Base-by-base conservation (phyloP, 1,140 invertebrate genomes). In the Eufriesea mexicana region DNA sequence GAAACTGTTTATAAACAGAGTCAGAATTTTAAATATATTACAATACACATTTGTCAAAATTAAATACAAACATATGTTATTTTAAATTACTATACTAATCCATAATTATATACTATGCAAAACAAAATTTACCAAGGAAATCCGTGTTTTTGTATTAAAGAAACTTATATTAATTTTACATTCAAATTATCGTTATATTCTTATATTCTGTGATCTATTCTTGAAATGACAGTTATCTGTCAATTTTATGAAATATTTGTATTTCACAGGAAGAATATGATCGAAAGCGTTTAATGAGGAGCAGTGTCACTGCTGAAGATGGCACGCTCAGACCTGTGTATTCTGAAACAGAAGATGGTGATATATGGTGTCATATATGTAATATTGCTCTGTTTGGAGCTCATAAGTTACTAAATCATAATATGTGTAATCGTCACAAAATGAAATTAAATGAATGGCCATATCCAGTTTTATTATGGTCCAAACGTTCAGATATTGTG, bases 331-430 rank as follows among this genome's bases (percentile, higher is more conserved):
- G 93, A 87, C 94, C 93, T 12, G 92, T 94, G 42, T 94, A 94
- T 75, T 94, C 94, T 8, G 91, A 92, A 57, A 94, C 93, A 0
- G 94, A 93, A 73, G 93, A 94, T 78, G 92, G 92, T 62, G 94
- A 94, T 82, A 93, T 94, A 81, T 94, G 94, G 94, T 94, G 94
- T 89, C 94, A 94, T 82, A 94, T 94, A 72, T 94, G 94, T 89
- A 94, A 94, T 59, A 91, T 94, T 47, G 91, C 93, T 51, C 76
- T 94, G 4, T 94, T 94, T 77, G 94, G 93, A 4, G 92, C 93
- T 4, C 94, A 94, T 79, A 94, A 94, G 28, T 90, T 94, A 55
- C 83, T 93, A 72, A 93, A 88, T 83, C 94, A 94, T 80, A 94
- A 94, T 78, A 88, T 89, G 23, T 93, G 93, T 75, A 94, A 92